Evolutionary conservation across 1,140 invertebrate species (phyloP), one percentile per base, ranked within the genome.

Genomic region (Asobara japonica): DNA sequence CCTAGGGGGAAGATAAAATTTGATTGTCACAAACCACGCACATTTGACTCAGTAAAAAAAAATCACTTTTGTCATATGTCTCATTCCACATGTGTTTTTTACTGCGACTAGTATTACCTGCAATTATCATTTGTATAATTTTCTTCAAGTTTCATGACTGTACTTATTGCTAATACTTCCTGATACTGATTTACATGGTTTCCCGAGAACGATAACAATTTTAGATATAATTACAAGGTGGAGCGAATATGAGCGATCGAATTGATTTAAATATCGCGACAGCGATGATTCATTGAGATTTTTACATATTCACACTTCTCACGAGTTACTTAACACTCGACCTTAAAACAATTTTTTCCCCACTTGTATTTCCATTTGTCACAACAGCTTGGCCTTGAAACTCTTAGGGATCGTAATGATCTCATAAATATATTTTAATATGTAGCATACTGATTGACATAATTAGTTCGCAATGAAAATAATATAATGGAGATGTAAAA

Each of bases 21-120:
- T 61, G 62, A 74, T 74, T 73, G 64, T 71, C 65, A 68, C 31
- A 45, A 36, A n/a, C 33, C 73, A 74, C 67, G 67, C 73, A 74
- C 61, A 56, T 33, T 65, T 65, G 20, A 36, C 10, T 45, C 41
- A 18, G 51, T 25, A 66, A 67, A 45, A 67, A 38, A 65, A 65
- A 69, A 51, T 69, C 67, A 69, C 18, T 69, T 69, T 61, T 69
- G 30, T 48, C 45, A 56, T 20, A 30, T 72, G 65, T 65, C 27
- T 41, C 45, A 45, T 41, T 51, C n/a, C 10, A 31, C 69, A 6
- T 73, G 29, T 20, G 22, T 67, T 65, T 65, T 36, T 36, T 64
- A 64, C 51, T 56, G 20, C 61, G 33, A 18, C 25, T 18, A 20
- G n/a, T 38, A 66, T 66, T 41, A 38, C 31, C 64, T 16, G 31